A percentile compares a stretch with the other conserved stretches of the same genome.
These are phyloP conservation scores for Penaeus vannamei DNA, from an alignment of 1,140 invertebrate genomes.

Conservation along the genomic window DNA sequence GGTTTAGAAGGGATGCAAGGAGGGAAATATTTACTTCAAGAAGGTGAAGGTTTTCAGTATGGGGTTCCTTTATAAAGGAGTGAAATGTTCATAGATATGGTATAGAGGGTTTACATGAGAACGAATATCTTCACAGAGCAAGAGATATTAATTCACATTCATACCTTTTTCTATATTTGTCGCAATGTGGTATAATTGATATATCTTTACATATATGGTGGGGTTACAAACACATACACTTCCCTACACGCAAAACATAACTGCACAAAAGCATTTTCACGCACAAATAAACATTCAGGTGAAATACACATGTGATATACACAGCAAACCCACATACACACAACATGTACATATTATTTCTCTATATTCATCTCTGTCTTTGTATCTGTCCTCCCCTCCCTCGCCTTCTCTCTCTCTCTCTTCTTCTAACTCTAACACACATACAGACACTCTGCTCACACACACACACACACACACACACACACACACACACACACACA, in stretches of 20 bases:
- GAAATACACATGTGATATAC: too few relatives aligned
- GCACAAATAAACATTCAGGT: too few relatives aligned
- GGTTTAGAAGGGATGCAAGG: too few relatives aligned
- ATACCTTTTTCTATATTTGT: conserved; percentile 7
- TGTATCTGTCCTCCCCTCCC: neutral
- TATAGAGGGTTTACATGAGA: too few relatives aligned
- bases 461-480: neutral
- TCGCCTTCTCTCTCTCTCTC: neutral
- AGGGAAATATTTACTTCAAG: too few relatives aligned
- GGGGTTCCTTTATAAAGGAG: too few relatives aligned
- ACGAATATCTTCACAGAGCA: too few relatives aligned
- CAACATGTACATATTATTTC: too few relatives aligned
- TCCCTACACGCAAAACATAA: neutral
- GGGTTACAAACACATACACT: neutral
- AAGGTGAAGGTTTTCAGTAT: too few relatives aligned
- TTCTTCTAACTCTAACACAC: neutral
- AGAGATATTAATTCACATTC: too few relatives aligned
- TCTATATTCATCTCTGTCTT: neutral
- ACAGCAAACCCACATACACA: too few relatives aligned
- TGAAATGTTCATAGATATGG: too few relatives aligned
- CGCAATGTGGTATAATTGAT: neutral
- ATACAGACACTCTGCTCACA: neutral
- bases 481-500: neutral
- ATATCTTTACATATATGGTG: neutral
- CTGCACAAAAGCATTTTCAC: neutral